phyloP scores from a whole-genome alignment of 2,113 vertebrate genomes.

The Callocephalon fimbriatum region DNA sequence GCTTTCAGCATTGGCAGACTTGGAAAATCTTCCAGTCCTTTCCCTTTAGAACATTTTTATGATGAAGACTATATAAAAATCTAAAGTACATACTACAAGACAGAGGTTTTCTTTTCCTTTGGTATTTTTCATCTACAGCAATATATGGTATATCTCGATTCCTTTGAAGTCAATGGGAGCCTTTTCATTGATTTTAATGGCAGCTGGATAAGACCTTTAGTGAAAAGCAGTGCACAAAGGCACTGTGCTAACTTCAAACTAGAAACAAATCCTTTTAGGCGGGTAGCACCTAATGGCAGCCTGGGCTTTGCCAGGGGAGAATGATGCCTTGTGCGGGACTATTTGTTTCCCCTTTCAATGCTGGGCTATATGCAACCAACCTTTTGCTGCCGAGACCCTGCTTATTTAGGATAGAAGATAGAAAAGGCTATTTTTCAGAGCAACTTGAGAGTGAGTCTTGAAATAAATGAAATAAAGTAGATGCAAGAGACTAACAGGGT shows the following conservation, averaged over 20 bases:
- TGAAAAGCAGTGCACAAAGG: conserved; percentile 50
- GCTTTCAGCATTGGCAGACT: neutral
- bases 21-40: neutral
- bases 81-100: neutral
- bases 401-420: neutral
- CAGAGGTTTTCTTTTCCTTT: conserved; percentile 23
- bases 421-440: conserved; percentile 15
- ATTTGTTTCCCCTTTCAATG: neutral
- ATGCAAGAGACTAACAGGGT: neutral
- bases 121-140: conserved; percentile 40
- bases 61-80: conserved; percentile 16
- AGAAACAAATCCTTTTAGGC: conserved; percentile 48
- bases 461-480: conserved; percentile 64
- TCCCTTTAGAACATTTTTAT: neutral
- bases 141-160: neutral
- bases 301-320: neutral
- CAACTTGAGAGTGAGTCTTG: neutral
- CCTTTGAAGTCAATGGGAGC: conserved; percentile 58
- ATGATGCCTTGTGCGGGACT: neutral
- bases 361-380: neutral
- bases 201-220: conserved; percentile 56
- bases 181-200: conserved; percentile 68
- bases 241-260: neutral
- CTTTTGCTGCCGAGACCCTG: neutral
- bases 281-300: conserved; percentile 30